Evolutionary conservation across 1,140 invertebrate genomes (phyloP).

Genomic region (Laodelphax striatellus): DNA sequence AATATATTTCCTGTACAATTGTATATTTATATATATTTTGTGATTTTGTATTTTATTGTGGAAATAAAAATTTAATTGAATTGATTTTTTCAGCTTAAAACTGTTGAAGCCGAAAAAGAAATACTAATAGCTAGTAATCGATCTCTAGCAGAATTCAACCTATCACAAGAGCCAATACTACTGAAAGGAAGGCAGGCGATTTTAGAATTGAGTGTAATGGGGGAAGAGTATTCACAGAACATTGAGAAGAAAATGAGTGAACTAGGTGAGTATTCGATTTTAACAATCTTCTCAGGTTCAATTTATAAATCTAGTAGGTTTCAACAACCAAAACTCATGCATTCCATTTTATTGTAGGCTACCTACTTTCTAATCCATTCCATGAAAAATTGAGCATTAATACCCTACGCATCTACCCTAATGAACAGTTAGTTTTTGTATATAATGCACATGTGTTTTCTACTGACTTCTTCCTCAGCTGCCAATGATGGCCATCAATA

Average conservation of each 20-base stretch:
- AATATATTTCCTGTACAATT: no score
- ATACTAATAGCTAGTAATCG: conserved; percentile 74
- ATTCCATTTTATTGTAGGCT: no score
- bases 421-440: no score
- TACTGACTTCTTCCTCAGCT: no score
- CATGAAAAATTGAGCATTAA: no score
- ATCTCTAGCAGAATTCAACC: conserved; percentile 75
- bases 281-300: no score
- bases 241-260: conserved; percentile 55
- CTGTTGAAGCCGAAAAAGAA: conserved; percentile 70
- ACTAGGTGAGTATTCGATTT: conserved; percentile 41
- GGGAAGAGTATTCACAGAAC: conserved; percentile 47
- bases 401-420: no score
- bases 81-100: conserved; percentile 48
- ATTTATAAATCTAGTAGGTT: no score
- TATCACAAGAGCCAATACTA: conserved; percentile 69
- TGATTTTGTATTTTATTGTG: conserved; percentile 8
- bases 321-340: no score
- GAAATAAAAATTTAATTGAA: neutral
- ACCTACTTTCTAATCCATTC: no score
- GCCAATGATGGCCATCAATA: no score
- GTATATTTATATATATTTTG: conserved; percentile 4
- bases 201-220: conserved; percentile 52
- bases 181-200: conserved; percentile 55
- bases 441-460: no score